Base-by-base conservation (phyloP, 92 coral and sea anemone species). In the Palythoa heliodiscus region DNA sequence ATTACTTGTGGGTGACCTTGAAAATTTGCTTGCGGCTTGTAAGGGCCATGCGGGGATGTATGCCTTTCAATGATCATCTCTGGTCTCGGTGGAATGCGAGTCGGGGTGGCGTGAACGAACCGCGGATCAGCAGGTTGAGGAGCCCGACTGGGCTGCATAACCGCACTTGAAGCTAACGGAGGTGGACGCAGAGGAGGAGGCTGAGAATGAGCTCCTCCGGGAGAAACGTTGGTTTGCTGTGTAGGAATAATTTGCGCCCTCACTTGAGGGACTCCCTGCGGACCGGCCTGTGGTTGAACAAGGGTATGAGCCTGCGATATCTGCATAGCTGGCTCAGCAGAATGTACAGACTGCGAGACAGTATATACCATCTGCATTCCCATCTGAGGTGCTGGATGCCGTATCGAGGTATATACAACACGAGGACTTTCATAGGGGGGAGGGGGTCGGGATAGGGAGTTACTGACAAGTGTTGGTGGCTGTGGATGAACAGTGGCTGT, bases 401-500 rank as follows among this genome's bases (percentile, higher is more conserved):
- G 55, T 14, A 50, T 74, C 13, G 74, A n/a, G 24, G 84, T 11
- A 47, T 80, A 80, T 20, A 48, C 73, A 24, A 67, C 63, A 67
- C 84, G 84, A 25, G 73, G 73, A 67, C 63, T 80, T 7, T 64
- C 73, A 40, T 80, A 80, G 58, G 84, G 84, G 40, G 84, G 84
- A 14, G 84, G 84, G 23, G 84, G 84, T 15, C 84, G 73, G 12
- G 84, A 13, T 6, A 43, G 63, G 22, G 97, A 77, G 24, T 87
- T 86, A 67, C 87, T 90, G 43, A 89, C 77, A 25, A 74, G 87
- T 61, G 89, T 85, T 40, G 88, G 90, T 12, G 97, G 92, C 68
- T 95, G 98, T 6, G 98, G 98, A 82, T 92, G 95, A 15, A 95
- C 98, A 5, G 98, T 94, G 17, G 90, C 98, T 5, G 98, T 95